Conservation (phyloP, 2,888 invertebrate genomes). For the Hemaris fuciformis region DNA sequence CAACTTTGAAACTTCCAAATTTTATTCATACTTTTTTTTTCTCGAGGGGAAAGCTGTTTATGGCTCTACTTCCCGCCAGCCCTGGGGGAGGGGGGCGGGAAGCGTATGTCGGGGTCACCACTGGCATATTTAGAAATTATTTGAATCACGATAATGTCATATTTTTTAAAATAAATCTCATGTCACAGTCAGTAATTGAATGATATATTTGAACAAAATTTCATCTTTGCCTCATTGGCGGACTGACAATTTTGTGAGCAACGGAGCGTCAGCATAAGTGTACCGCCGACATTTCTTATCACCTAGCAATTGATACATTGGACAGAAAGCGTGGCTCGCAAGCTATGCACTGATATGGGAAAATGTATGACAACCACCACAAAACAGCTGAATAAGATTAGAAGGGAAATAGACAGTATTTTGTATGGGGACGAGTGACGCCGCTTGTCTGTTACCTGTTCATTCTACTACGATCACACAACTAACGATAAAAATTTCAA, state of each 20-base stretch:
- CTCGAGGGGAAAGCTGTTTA: too few species aligned
- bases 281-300: not conserved
- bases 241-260: not conserved
- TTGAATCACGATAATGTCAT: not conserved
- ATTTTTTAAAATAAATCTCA: not conserved
- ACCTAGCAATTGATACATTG: not conserved
- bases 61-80: too few species aligned
- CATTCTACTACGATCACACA: too few species aligned
- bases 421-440: too few species aligned
- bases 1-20: not conserved
- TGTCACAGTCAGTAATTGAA: not conserved
- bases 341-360: not conserved
- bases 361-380: not conserved
- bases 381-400: too few species aligned
- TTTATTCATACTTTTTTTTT: too few species aligned
- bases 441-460: too few species aligned
- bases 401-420: too few species aligned
- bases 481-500: too few species aligned
- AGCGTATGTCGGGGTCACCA: too few species aligned
- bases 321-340: slow-evolving; percentile 3
- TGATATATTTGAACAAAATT: not conserved
- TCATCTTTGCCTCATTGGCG: not conserved
- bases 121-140: too few species aligned
- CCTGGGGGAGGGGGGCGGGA: too few species aligned
- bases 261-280: not conserved